phyloP scores from a whole-genome alignment of 2,797 vertebrate species.

The Pelochelys cantorii region DNA sequence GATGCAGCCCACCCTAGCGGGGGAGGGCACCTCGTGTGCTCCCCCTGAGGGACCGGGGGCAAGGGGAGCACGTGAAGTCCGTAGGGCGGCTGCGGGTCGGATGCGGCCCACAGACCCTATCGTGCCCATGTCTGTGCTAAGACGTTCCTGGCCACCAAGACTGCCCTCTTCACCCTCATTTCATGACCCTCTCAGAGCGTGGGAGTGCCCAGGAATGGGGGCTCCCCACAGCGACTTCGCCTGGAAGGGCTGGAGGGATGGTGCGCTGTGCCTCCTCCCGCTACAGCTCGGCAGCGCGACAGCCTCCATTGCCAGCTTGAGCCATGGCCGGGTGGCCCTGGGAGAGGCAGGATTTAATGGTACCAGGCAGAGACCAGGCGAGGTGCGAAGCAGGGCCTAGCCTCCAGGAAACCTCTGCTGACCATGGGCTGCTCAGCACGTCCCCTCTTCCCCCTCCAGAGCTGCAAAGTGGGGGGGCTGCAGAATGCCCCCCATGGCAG shows the following conservation, averaged over 20 bases:
- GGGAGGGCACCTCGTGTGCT: too few relatives aligned
- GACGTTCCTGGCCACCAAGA: not conserved
- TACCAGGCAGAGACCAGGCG: too few relatives aligned
- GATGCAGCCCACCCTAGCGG: too few relatives aligned
- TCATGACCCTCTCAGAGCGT: not conserved
- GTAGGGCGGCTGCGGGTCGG: too few relatives aligned
- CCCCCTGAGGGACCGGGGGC: too few relatives aligned
- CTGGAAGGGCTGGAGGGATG: not conserved
- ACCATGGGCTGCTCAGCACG: not conserved
- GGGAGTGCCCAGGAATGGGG: too few relatives aligned
- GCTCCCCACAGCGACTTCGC: not conserved
- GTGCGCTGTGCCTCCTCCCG: not conserved
- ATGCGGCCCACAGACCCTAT: too few relatives aligned
- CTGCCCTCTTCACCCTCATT: not conserved
- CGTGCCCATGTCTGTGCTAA: not conserved
- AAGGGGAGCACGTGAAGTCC: too few relatives aligned
- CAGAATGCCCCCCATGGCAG: not conserved
- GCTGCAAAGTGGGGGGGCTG: not conserved
- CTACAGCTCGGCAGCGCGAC: too few relatives aligned
- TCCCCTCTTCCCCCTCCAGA: not conserved
- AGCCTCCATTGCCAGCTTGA: too few relatives aligned
- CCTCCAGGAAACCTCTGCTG: not conserved
- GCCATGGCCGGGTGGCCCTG: not conserved
- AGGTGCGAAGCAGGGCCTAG: not conserved
- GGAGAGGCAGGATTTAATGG: not conserved